These are phyloP conservation scores for Melierax canorus DNA, from an alignment of 2,113 vertebrate species.

Conservation along the genomic window DNA sequence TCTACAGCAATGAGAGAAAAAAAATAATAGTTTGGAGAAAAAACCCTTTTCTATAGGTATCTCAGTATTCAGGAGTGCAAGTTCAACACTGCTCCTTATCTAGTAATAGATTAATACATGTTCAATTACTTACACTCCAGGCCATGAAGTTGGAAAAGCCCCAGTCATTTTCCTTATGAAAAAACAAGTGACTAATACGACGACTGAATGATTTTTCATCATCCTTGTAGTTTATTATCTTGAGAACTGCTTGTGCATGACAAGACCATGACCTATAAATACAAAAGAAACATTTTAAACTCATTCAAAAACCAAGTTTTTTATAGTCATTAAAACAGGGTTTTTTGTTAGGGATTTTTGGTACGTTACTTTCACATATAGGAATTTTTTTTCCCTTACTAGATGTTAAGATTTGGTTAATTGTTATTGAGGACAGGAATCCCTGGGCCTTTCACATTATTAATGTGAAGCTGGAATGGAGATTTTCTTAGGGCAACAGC, in stretches of 20 bases:
- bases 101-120: neutral
- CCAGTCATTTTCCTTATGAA: constrained; percentile 99
- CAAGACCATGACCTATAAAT: constrained; percentile 95
- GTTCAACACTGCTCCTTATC: neutral
- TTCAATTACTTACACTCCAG: constrained; percentile 90
- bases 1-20: neutral
- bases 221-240: constrained; percentile 98
- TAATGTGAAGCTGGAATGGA: neutral
- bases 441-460: neutral
- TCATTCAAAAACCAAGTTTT: neutral
- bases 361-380: neutral
- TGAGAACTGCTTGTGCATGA: constrained; percentile 97
- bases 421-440: neutral
- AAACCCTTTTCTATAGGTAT: neutral
- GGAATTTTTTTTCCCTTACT: neutral
- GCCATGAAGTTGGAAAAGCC: constrained; percentile 99
- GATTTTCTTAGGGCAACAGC: neutral
- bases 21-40: neutral
- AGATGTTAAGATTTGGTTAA: neutral
- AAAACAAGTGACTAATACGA: constrained; percentile 97
- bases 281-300: constrained; percentile 6
- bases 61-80: neutral
- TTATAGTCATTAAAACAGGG: neutral
- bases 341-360: neutral
- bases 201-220: constrained; percentile 99